Evolutionary conservation across 2,113 vertebrate species (phyloP).

Genomic region (Mesocricetus auratus): DNA sequence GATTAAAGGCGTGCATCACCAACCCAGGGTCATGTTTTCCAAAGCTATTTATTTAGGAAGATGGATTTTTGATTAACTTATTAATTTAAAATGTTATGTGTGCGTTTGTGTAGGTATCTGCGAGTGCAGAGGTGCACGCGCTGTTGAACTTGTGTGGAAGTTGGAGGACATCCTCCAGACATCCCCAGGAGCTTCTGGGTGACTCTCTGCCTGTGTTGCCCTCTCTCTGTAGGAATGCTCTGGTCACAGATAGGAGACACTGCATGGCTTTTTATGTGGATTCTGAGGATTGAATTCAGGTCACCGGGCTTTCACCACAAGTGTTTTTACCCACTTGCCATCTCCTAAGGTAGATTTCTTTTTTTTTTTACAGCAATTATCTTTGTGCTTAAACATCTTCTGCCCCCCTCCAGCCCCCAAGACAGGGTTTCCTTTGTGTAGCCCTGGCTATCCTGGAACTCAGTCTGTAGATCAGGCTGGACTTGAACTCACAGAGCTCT

Average conservation of each 20-base stretch:
- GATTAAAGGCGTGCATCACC: too few relatives aligned
- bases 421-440: too few relatives aligned
- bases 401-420: too few relatives aligned
- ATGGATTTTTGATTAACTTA: not conserved
- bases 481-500: not conserved
- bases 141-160: too few relatives aligned
- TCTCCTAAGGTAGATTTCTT: not conserved
- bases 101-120: not conserved
- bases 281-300: not conserved
- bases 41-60: not conserved
- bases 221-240: not conserved
- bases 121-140: too few relatives aligned
- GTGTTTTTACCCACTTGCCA: not conserved
- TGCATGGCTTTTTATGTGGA: not conserved
- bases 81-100: not conserved
- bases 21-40: too few relatives aligned
- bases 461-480: too few relatives aligned
- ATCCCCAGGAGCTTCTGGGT: not conserved
- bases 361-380: not conserved
- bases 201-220: not conserved
- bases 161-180: not conserved
- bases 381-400: not conserved
- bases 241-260: not conserved
- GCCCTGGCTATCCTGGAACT: too few relatives aligned
- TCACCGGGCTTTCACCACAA: rapidly evolving